Conservation (phyloP, 23 tunicate species). For the Ciona savignyi region DNA sequence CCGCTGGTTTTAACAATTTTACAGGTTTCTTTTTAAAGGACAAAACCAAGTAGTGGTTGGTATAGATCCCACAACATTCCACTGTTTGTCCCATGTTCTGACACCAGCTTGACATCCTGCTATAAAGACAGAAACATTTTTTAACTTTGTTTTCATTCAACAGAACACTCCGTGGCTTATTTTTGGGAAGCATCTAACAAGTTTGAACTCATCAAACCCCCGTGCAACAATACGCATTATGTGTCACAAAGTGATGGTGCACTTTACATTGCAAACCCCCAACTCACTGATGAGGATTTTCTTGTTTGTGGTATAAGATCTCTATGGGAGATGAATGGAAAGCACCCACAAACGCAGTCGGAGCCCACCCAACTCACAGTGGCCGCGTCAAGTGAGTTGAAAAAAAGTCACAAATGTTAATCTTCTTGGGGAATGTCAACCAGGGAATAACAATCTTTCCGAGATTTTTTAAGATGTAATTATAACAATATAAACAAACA, state of each 20-base stretch:
- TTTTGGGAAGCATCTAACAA: conserved; percentile 1
- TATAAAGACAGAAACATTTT: too few relatives aligned
- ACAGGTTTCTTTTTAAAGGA: too few relatives aligned
- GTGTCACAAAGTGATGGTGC: conserved; percentile 21
- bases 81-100: too few relatives aligned
- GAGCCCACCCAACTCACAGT: background rate
- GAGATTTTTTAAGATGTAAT: too few relatives aligned
- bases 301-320: conserved; percentile 4
- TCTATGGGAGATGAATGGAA: conserved; percentile 9
- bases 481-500: too few relatives aligned
- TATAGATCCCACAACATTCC: too few relatives aligned
- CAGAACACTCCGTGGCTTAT: background rate
- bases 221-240: conserved; percentile 9
- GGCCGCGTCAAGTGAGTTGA: conserved; percentile 6
- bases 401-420: too few relatives aligned
- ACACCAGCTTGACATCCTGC: too few relatives aligned
- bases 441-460: too few relatives aligned
- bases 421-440: too few relatives aligned
- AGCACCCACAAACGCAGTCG: background rate
- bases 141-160: background rate
- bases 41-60: too few relatives aligned
- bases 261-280: conserved; percentile 23
- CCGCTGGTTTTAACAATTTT: too few relatives aligned
- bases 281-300: background rate
- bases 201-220: background rate